Conservation (phyloP, 2,113 vertebrate species). For the Furnarius figulus region DNA sequence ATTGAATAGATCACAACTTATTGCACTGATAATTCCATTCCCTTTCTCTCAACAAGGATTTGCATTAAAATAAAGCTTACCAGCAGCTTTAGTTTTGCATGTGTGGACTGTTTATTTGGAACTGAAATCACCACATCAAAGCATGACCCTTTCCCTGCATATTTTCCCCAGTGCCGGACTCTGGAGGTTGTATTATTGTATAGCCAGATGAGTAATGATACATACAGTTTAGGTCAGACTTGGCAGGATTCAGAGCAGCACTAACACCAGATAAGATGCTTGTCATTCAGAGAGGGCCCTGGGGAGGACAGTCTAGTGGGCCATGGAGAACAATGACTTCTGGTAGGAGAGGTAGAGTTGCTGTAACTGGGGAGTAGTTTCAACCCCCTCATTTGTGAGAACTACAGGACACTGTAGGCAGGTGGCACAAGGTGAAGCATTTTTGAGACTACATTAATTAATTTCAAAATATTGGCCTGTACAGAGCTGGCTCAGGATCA, state of each 20-base stretch:
- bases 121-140: neutral
- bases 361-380: neutral
- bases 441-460: neutral
- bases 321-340: neutral
- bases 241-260: neutral
- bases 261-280: neutral
- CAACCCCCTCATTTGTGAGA: neutral
- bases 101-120: neutral
- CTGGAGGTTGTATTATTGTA: neutral
- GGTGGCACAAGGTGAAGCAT: neutral
- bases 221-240: neutral
- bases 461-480: neutral
- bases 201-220: neutral
- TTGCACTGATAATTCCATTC: neutral
- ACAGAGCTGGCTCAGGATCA: neutral
- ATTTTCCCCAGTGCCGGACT: neutral
- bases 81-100: neutral
- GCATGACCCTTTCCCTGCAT: neutral
- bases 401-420: neutral
- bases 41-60: neutral
- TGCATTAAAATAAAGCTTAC: neutral
- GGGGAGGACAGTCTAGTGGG: neutral
- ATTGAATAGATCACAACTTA: neutral
- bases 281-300: accelerated
- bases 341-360: neutral